Evolutionary conservation across 2,888 invertebrate genomes (phyloP), one percentile per base, ranked within the genome.

Genomic region (Eupithecia insigniata): DNA sequence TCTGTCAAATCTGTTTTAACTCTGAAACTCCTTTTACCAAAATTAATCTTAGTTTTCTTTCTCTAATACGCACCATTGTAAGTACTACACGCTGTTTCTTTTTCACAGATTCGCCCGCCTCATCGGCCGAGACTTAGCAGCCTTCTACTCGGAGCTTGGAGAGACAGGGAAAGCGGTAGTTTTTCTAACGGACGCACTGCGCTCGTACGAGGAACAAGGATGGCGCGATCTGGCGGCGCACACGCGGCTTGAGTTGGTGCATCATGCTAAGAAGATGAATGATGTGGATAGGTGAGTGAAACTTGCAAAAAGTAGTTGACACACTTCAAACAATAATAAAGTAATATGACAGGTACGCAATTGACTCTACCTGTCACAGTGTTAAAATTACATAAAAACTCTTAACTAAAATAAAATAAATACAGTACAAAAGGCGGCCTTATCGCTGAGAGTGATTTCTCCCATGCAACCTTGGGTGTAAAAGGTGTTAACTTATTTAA

Each of bases 111-210:
- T 97, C 69, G 99, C 99, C 0, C 96, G 98, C 60, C 95, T 97
- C 65, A 97, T 99, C 71, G 99, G 99, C 0, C 95, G 97, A 55
- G 98, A 99, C 83, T 91, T 99, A 66, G 98, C 99, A 0, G 96
- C 97, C 34, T 99, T 99, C 88, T 99, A 99, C 89, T 96, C 98
- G 80, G 96, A 97, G 77, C 94, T 97, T 12, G 97, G 97, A 1
- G 97, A 98, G 86, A 97, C 97, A 0, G 96, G 97, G 79, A 98
- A 98, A 88, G 98, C 99, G 0, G 97, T 98, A 6, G 97, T 97
- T 0, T 99, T 99, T 88, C 95, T 99, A 1, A 96, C 96, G 67
- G 99, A 99, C 85, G 96, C 98, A 0, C 91, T 99, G 34, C 96
- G 98, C 69, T 98, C 98, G 6, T 97, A 98, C 81, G 96, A 97